Percentiles rank a stretch among this genome's conserved stretches.
These are phyloP conservation scores for Athene noctua DNA, from an alignment of 2,113 vertebrate species.

Conservation along the genomic window DNA sequence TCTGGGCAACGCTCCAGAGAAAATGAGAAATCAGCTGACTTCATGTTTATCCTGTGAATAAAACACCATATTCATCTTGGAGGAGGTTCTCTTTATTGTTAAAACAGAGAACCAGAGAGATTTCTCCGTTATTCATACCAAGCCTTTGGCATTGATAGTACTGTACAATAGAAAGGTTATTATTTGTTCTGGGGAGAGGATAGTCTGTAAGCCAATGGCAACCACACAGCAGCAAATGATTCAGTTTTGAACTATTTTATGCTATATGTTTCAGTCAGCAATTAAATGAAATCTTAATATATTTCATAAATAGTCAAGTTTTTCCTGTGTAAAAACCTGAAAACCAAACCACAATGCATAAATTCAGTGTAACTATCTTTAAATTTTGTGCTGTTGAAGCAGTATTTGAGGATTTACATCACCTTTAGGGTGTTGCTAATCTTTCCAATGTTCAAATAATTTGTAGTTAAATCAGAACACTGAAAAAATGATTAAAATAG, in stretches of 20 bases:
- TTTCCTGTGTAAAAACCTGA: background rate
- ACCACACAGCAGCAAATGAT: background rate
- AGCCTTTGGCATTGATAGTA: background rate
- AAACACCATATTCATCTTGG: accelerated
- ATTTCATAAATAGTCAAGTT: background rate
- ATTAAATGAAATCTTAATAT: background rate
- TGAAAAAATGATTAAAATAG: background rate
- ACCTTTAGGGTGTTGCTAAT: background rate
- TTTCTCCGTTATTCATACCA: background rate
- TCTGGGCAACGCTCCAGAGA: background rate
- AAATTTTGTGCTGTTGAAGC: background rate
- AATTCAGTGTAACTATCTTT: background rate
- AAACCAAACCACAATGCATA: background rate
- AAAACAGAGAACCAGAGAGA: background rate
- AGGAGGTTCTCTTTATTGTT: background rate
- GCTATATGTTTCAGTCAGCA: background rate
- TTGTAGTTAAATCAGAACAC: background rate
- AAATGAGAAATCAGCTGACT: slow-evolving; percentile 33
- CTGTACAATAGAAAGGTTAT: background rate
- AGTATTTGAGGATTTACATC: background rate
- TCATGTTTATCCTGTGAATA: accelerated
- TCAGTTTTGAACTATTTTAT: background rate
- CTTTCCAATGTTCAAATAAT: background rate
- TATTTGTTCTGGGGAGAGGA: background rate
- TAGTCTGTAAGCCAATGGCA: background rate